Evolutionary conservation across 2,113 vertebrate species (phyloP).

Genomic region (Forbesichthys papilliferus): DNA sequence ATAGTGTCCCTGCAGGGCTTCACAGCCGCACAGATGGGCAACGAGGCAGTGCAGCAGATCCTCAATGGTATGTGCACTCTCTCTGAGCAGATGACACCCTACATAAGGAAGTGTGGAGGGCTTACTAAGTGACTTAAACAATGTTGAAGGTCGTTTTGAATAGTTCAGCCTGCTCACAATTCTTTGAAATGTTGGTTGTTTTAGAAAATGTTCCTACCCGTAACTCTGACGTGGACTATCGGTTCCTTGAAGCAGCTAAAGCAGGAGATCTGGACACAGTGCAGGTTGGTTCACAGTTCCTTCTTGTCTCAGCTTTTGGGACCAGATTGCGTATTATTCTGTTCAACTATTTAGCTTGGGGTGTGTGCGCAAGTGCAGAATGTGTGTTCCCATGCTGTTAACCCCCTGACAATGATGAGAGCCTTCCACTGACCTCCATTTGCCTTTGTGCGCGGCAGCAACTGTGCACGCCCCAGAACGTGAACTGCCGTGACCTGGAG

Average conservation of each 20-base stretch:
- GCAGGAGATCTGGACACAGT: conserved; percentile 98
- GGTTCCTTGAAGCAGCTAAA: conserved; percentile 96
- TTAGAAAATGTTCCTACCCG: conserved; percentile 93
- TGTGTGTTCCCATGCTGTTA: background rate
- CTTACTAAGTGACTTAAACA: no score
- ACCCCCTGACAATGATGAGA: background rate
- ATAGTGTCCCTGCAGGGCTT: conserved; percentile 97
- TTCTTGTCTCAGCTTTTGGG: background rate
- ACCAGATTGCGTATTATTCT: background rate
- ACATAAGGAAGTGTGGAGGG: no score
- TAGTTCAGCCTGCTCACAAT: no score
- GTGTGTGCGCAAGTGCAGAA: no score
- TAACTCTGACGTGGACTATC: conserved; percentile 97
- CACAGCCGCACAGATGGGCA: conserved; percentile 97
- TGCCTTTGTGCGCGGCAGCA: conserved; percentile 76
- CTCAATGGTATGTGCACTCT: conserved; percentile 82
- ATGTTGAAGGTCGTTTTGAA: no score
- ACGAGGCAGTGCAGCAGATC: conserved; percentile 97
- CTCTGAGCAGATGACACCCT: background rate
- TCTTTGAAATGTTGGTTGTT: background rate
- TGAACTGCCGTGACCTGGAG: conserved; percentile 96
- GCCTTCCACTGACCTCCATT: background rate
- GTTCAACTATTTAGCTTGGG: background rate
- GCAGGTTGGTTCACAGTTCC: conserved; percentile 78
- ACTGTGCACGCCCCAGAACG: conserved; percentile 97